Evolutionary conservation across 2,113 vertebrate species (phyloP).

Genomic region (Gopherus flavomarginatus): DNA sequence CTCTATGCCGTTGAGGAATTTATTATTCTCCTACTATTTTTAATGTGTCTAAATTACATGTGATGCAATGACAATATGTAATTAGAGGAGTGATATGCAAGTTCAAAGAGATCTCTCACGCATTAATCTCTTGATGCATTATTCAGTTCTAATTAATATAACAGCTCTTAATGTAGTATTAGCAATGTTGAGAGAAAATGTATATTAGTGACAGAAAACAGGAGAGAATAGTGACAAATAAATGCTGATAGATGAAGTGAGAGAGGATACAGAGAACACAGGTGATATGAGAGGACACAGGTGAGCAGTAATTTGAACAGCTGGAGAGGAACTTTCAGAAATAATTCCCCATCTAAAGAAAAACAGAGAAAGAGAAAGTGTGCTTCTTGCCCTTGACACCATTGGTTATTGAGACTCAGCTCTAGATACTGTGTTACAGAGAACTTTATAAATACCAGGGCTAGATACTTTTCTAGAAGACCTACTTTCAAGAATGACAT

Average conservation of each 20-base stretch:
- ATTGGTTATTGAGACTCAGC: background rate
- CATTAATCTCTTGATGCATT: background rate
- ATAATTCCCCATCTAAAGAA: background rate
- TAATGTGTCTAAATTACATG: background rate
- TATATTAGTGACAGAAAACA: background rate
- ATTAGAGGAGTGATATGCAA: background rate
- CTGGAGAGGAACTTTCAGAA: background rate
- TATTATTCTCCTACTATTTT: background rate
- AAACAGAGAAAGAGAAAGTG: fast-evolving
- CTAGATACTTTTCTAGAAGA: background rate
- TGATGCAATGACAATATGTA: background rate
- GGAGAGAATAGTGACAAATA: background rate
- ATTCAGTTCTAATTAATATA: background rate
- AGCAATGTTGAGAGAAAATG: background rate
- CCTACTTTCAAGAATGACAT: background rate
- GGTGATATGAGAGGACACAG: background rate
- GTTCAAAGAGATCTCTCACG: background rate
- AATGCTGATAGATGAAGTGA: background rate
- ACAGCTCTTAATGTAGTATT: background rate
- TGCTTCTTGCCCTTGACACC: background rate
- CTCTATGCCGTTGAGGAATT: background rate
- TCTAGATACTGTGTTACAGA: fast-evolving
- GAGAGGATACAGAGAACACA: background rate
- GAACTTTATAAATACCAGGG: background rate
- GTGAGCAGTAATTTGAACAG: background rate